phyloP scores from a whole-genome alignment of 2,888 invertebrate genomes.

The Gymnocheta viridis region DNA sequence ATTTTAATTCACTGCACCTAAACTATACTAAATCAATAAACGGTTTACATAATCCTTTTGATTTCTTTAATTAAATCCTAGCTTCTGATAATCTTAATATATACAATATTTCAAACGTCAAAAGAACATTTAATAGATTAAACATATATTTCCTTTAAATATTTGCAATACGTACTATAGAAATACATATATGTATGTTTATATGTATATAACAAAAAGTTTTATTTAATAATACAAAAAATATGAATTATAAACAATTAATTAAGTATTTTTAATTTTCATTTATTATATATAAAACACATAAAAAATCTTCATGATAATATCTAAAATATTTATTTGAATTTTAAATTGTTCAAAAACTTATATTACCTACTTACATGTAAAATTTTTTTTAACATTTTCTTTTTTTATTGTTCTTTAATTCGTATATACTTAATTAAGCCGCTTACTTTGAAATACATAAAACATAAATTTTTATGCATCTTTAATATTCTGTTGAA shows the following conservation, averaged over 20 bases:
- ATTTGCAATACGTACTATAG: slow-evolving; percentile 36
- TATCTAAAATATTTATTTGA: slow-evolving; percentile 44
- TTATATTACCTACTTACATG: slow-evolving; percentile 6
- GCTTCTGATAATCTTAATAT: background rate
- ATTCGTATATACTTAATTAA: slow-evolving; percentile 45
- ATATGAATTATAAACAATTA: slow-evolving; percentile 1
- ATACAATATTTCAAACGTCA: background rate
- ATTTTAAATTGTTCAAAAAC: slow-evolving; percentile 38
- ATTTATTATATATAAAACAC: slow-evolving; percentile 38
- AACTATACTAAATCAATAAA: too few relatives aligned
- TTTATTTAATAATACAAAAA: background rate
- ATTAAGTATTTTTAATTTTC: slow-evolving; percentile 16
- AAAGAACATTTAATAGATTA: background rate
- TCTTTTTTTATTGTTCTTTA: background rate
- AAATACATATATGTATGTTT: background rate
- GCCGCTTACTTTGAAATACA: slow-evolving; percentile 65
- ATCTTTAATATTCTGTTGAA: slow-evolving; percentile 65
- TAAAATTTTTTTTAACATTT: background rate
- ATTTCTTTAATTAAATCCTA: background rate
- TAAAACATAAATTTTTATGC: slow-evolving; percentile 27
- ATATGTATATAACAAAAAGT: background rate
- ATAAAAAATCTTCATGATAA: slow-evolving; percentile 28
- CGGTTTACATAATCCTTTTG: too few relatives aligned
- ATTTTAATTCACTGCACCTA: too few relatives aligned
- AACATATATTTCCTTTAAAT: slow-evolving; percentile 36